Evolutionary conservation across 2,113 vertebrate genomes (phyloP), one percentile per base, ranked within the genome.

Genomic region (Chiloscyllium plagiosum): DNA sequence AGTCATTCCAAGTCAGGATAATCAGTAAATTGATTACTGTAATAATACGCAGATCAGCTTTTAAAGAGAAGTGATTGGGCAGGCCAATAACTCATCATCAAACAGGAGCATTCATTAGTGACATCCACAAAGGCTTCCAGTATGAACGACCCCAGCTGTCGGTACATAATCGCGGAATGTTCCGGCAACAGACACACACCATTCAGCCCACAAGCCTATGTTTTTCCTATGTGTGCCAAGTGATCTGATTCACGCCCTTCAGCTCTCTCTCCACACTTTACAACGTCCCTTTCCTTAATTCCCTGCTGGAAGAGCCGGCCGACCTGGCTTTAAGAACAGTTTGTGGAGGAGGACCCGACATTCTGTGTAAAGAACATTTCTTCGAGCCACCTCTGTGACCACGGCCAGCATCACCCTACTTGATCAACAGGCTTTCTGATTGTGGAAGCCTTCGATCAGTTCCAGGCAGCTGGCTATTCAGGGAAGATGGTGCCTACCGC

Each of bases 21-120:
- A 93, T 93, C 89, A 93, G 89, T 24, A 93, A 93, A 93, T 93
- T 93, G 61, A 93, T 93, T 93, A 93, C 89, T 93, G 56, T 93
- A 93, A 68, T 93, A 66, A 93, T 65, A 93, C 89, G n/a, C 89
- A 93, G 89, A 93, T 37, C 61, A 93, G 89, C 61, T 66, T 93
- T 66, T 93, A 66, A 65, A 93, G 61, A 93, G 61, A 93, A 92
- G 61, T 93, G 89, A 93, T n/a, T 93, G 89, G 61, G 66, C 61
- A 93, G 89, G 20, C 89, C 33, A 68, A 93, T 68, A 93, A 33
- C 61, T 93, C 89, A 66, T 37, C 20, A 33, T 66, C 61, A 93
- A 93, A 61, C 61, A 42, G 89, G 61, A 20, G 61, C 33, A 20
- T 66, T 93, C 89, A 6, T 93, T 7, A 93, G 61, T 37, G 6